Base-by-base conservation (phyloP, 1,140 invertebrate genomes). In the Linepithema humile region DNA sequence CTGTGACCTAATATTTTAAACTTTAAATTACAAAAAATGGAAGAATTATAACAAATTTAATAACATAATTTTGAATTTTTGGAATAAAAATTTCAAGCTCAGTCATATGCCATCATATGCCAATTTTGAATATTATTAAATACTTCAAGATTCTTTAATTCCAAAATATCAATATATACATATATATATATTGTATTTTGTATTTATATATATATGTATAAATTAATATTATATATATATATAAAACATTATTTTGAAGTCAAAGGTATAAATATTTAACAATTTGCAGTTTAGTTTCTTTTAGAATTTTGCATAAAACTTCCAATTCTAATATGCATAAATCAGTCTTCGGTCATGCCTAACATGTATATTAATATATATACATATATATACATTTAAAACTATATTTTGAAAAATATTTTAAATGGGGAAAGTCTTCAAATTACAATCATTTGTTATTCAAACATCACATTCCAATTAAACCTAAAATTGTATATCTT, bases 341-440 rank as follows among this genome's bases (percentile, higher is more conserved):
- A n/a, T 26, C 23, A 80, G 6, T 69, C 3, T 80, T 70, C 50
- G 64, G 26, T 80, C 64, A 50, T 80, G 75, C 17, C 75, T 70
- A 69, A 69, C 43, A 38, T 62, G 55, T 55, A 80, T n/a, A 7
- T 80, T 80, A 57, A 80, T 57, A 69, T 75, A 75, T 35, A 43
- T 40, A 78, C 10, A n/a, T 67, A 12, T 45, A 0, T 67, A 40
- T 69, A 69, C 57, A 80, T 3, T 20, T 77, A 67, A n/a, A n/a
- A n/a, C n/a, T 77, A 65, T 38, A 38, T 43, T 57, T 48, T 29
- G 38, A 12, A 67, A 43, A 80, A 32, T 80, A 69, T 40, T 67
- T 3, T 43, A 40, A 77, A 23, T 50, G 23, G 7, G 40, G 5
- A 69, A 67, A 67, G 32, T 67, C n/a, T 77, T 53, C 9, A 35